phyloP scores from a whole-genome alignment of 2,888 invertebrate species.

The Drosophila parthenogenetica region DNA sequence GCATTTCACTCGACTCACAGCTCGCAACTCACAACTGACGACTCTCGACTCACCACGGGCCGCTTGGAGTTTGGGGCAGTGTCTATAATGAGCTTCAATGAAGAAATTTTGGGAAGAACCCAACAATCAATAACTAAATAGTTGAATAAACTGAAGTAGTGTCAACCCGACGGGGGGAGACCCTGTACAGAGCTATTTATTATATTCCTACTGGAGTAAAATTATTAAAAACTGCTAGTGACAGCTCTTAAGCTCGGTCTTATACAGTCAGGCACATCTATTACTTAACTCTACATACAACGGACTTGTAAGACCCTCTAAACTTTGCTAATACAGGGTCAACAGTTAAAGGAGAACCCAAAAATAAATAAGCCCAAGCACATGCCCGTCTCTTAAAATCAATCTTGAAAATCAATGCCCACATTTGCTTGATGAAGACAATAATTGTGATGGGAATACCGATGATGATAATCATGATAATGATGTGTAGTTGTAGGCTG shows the following conservation, averaged over 20 bases:
- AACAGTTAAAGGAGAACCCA: conserved; percentile 5
- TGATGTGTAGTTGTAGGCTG: conserved; percentile 58
- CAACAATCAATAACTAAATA: conserved; percentile 47
- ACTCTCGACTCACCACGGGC: neutral
- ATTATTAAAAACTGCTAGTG: too few relatives aligned
- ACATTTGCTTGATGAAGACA: conserved; percentile 50
- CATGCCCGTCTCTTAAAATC: conserved; percentile 24
- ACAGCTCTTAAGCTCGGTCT: too few relatives aligned
- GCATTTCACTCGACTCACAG: conserved; percentile 55
- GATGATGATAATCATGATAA: conserved; percentile 46
- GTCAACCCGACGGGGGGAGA: neutral
- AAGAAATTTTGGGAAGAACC: conserved; percentile 34
- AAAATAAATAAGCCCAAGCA: conserved; percentile 16
- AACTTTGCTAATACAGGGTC: neutral
- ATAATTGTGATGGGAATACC: conserved; percentile 25
- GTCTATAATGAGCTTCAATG: conserved; percentile 66
- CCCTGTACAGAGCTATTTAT: neutral
- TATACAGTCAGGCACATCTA: too few relatives aligned
- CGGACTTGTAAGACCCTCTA: neutral
- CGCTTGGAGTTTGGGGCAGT: conserved; percentile 10
- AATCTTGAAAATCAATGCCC: conserved; percentile 55
- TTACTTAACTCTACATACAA: neutral
- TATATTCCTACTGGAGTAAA: too few relatives aligned
- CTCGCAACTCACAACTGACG: neutral
- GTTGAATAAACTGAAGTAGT: neutral